phyloP scores from a whole-genome alignment of 2,797 vertebrate species.

The Pipistrellus pygmaeus region DNA sequence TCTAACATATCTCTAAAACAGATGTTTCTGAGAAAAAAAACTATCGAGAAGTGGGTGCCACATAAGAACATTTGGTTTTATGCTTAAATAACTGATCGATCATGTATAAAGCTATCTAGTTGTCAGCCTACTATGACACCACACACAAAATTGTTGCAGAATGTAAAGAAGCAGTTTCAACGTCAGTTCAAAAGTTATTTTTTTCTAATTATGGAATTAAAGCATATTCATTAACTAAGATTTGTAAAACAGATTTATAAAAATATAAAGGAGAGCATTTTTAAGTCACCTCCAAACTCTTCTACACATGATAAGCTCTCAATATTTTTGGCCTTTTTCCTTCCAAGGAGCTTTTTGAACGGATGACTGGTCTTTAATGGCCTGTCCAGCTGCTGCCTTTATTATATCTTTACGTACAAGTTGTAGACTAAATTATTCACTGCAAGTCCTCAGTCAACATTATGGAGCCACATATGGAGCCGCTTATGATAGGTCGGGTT shows the following conservation, averaged over 20 bases:
- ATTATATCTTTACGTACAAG: background rate
- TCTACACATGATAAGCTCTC: background rate
- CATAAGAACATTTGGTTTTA: background rate
- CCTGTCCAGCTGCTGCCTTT: background rate
- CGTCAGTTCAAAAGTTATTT: background rate
- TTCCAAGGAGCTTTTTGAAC: slow-evolving; percentile 51
- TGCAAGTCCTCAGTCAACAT: slow-evolving; percentile 16
- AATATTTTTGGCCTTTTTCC: slow-evolving; percentile 25
- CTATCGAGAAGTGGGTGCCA: background rate
- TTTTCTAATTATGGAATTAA: slow-evolving; percentile 43
- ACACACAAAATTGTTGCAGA: background rate
- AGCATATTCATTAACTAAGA: background rate
- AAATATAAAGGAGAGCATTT: background rate
- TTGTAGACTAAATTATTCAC: background rate
- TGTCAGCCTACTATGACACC: background rate
- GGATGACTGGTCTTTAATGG: background rate
- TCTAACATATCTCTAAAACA: slow-evolving; percentile 60
- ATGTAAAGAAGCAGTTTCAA: background rate
- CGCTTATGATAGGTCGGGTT: background rate
- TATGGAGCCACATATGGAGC: slow-evolving; percentile 17
- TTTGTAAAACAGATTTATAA: slow-evolving; percentile 6
- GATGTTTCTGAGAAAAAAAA: slow-evolving; percentile 44
- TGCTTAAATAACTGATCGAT: background rate
- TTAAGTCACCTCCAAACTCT: background rate
- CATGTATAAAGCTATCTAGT: background rate